Percentiles rank a stretch among this genome's conserved stretches.
Conservation (phyloP, 1,140 invertebrate genomes). For the Ceratosolen fusciceps region DNA sequence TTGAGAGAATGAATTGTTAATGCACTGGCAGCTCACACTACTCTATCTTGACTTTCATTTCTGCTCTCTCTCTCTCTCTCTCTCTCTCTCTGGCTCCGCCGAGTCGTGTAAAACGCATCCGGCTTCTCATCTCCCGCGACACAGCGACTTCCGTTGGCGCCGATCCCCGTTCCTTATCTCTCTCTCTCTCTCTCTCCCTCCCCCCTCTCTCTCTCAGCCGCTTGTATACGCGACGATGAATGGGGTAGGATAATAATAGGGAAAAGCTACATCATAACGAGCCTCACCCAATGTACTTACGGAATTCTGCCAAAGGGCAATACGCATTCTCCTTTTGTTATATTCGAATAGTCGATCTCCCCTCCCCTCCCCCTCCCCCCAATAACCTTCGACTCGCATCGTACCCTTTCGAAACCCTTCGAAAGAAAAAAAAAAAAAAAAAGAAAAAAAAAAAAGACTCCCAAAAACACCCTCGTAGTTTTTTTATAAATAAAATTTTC, state of each 20-base stretch:
- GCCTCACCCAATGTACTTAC: too few relatives aligned
- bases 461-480: too few relatives aligned
- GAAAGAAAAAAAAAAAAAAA: too few relatives aligned
- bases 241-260: too few relatives aligned
- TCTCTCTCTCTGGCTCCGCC: too few relatives aligned
- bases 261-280: too few relatives aligned
- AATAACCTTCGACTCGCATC: neutral
- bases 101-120: neutral
- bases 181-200: neutral
- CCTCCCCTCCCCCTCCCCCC: neutral
- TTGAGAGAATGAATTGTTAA: conserved; percentile 30
- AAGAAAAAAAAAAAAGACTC: too few relatives aligned
- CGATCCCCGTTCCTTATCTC: conserved; percentile 8
- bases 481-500: too few relatives aligned
- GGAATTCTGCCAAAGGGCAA: neutral
- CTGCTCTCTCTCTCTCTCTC: neutral
- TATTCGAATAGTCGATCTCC: neutral
- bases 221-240: too few relatives aligned
- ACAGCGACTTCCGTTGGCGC: neutral
- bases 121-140: neutral
- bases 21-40: neutral
- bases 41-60: neutral
- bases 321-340: neutral
- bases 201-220: too few relatives aligned
- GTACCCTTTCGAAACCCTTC: too few relatives aligned